Base-by-base conservation (phyloP, 2,797 vertebrate species). In the Syndactyla subalaris region DNA sequence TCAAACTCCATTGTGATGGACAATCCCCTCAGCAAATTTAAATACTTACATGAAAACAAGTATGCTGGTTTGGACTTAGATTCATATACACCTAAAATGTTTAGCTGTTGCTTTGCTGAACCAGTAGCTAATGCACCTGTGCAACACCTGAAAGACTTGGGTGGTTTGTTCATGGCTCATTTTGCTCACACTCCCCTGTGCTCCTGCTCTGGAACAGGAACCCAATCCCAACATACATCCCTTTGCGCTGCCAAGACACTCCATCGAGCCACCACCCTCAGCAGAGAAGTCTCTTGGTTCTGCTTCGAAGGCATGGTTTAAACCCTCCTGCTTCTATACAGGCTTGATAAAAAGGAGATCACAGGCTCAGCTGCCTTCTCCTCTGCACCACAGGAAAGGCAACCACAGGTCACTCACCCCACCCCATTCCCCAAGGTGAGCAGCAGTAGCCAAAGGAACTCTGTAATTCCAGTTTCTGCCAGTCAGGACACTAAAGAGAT, bases 51-150 rank as follows among this genome's bases (percentile, higher is more conserved):
- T 12, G 23, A 84, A 77, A 91, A 41, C 14, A 81, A 93, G 62
- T 1, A 2, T 3, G 12, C 14, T 49, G 32, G 45, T 17, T 88
- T 89, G 86, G 54, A 73, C 38, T 75, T 62, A 34, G 57, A 39
- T 54, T 85, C 48, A 70, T 17, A 58, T 16, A 38, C 19, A 34
- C 7, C 16, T 59, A 2, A 65, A 54, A 17, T 20, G 74, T 51
- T 78, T 67, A 88, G 97, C 90, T 59, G 92, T 16, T 76, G 82
- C 74, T 90, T 93, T 96, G 85, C 59, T 94, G 94, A 96, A 92
- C 62, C 13, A 61, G 41, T 14, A 73, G 48, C 24, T 74, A 34
- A 17, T 68, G 91, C 95, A 93, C 79, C 86, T 85, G 67, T 83
- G 85, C n/a, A 81, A 9, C 1, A 90, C 24, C 85, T 80, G 80